phyloP scores from a whole-genome alignment of 1,140 invertebrate species.

The Rhynchophorus ferrugineus region DNA sequence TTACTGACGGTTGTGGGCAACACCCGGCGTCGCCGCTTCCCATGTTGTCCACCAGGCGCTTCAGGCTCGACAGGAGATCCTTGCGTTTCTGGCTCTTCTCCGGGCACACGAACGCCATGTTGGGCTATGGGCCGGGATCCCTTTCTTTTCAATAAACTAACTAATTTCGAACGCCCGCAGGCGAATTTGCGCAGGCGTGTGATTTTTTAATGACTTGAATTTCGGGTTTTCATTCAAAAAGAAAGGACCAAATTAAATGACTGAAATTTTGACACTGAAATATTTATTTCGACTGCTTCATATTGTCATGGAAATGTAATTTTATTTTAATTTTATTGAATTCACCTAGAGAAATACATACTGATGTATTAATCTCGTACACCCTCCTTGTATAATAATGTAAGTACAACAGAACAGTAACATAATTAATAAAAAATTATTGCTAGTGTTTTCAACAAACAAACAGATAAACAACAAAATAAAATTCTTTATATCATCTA shows the following conservation, averaged over 20 bases:
- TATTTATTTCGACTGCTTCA: conserved; percentile 13
- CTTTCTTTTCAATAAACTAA: neutral
- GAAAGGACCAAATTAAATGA: conserved; percentile 1
- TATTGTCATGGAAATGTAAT: conserved; percentile 1
- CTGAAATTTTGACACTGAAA: conserved; percentile 18
- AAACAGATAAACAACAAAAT: too few species aligned
- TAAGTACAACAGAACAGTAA: too few species aligned
- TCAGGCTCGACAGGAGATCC: conserved; percentile 31
- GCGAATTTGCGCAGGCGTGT: neutral
- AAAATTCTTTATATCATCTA: too few species aligned
- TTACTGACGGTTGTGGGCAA: conserved; percentile 25
- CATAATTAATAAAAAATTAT: too few species aligned
- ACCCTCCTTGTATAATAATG: too few species aligned
- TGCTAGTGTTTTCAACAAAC: too few species aligned
- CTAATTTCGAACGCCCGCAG: neutral
- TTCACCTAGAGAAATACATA: too few species aligned
- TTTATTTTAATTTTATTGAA: too few species aligned
- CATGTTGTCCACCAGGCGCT: conserved; percentile 33
- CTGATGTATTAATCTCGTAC: too few species aligned
- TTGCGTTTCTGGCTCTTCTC: conserved; percentile 30
- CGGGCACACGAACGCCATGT: conserved; percentile 28
- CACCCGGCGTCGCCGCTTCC: conserved; percentile 27
- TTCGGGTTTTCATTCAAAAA: neutral
- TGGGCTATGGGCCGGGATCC: neutral
- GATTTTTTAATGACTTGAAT: conserved; percentile 15